Evolutionary conservation across 2,888 invertebrate genomes (phyloP).

Genomic region (Eledone cirrhosa): DNA sequence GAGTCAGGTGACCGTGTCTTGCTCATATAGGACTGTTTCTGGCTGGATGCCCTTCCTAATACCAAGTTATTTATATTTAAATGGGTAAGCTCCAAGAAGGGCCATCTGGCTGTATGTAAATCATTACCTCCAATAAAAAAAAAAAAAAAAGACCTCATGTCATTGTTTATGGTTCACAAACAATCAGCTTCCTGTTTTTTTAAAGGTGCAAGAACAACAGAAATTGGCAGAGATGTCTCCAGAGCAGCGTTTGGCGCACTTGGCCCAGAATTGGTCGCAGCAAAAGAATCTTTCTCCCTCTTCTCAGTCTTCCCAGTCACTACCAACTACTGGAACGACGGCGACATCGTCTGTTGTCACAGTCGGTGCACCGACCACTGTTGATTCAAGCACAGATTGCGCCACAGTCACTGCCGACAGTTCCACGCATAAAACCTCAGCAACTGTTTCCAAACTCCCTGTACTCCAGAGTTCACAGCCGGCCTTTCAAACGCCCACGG

Average conservation of each 20-base stretch:
- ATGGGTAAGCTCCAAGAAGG: too few relatives aligned
- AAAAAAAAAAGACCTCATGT: too few relatives aligned
- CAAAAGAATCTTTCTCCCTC: slow-evolving; percentile 32
- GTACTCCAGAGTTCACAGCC: neutral
- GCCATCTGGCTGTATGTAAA: too few relatives aligned
- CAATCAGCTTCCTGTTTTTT: neutral
- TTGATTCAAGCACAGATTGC: neutral
- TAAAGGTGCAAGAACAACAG: slow-evolving; percentile 45
- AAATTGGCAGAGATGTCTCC: slow-evolving; percentile 44
- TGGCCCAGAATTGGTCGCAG: slow-evolving; percentile 46
- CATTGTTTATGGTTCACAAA: too few relatives aligned
- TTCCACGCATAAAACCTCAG: neutral
- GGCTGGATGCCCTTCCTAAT: too few relatives aligned
- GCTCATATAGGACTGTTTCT: too few relatives aligned
- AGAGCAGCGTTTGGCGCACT: slow-evolving; percentile 43
- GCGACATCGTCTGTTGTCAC: neutral
- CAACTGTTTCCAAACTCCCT: neutral
- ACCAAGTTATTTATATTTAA: too few relatives aligned
- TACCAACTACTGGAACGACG: neutral
- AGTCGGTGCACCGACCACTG: slow-evolving; percentile 16
- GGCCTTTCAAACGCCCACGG: slow-evolving; percentile 3
- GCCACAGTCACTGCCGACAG: neutral
- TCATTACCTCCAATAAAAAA: too few relatives aligned
- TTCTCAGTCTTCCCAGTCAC: neutral
- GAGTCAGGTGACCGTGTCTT: too few relatives aligned